phyloP scores from a whole-genome alignment of 2,113 vertebrate species.

The Oreotrochilus melanogaster region DNA sequence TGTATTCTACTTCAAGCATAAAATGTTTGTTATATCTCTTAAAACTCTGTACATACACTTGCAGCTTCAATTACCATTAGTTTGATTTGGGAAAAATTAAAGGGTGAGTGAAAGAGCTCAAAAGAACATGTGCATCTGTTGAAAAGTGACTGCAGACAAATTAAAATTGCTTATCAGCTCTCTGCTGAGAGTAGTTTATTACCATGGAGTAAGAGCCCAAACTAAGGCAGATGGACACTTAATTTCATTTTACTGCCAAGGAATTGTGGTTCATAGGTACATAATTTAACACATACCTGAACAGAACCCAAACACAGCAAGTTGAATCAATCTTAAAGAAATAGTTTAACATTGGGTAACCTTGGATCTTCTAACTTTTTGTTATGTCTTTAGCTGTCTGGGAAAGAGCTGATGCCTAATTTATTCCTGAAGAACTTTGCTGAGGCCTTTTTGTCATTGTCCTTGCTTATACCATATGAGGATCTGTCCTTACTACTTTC shows the following conservation, averaged over 20 bases:
- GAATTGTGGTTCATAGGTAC: not conserved
- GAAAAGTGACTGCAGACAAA: not conserved
- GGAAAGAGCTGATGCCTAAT: not conserved
- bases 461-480: not conserved
- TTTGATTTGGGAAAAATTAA: not conserved
- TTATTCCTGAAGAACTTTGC: not conserved
- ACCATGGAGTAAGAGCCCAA: slow-evolving; percentile 6
- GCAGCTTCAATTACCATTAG: not conserved
- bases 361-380: not conserved
- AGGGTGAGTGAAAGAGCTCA: not conserved
- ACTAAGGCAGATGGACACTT: slow-evolving; percentile 28
- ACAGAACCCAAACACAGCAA: not conserved
- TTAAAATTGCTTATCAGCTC: slow-evolving; percentile 1
- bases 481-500: not conserved
- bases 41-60: not conserved
- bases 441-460: not conserved
- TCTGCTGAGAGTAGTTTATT: slow-evolving; percentile 13
- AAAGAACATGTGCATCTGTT: not conserved
- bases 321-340: not conserved
- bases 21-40: not conserved
- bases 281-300: slow-evolving; percentile 41
- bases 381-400: not conserved
- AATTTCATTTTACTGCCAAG: slow-evolving; percentile 43
- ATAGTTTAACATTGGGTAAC: not conserved
- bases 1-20: not conserved